Base-by-base conservation (phyloP, 2,888 invertebrate species). In the Leptinotarsa peninsularis region DNA sequence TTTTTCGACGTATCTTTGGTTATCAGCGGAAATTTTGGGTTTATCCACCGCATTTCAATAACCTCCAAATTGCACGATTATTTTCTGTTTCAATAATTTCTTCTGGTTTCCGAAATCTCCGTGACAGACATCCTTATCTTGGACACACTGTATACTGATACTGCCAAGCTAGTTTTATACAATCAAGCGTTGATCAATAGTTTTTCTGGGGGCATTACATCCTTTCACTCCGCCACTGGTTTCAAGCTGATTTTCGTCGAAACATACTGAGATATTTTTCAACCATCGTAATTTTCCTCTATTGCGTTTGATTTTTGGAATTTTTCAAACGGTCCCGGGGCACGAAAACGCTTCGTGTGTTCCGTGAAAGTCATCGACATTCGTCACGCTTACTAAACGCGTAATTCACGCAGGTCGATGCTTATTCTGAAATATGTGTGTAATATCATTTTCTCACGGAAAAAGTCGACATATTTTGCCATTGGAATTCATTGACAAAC, bases 361-460 rank as follows among this genome's bases (percentile, higher is more conserved):
- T 17, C 7, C 33, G 63, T 63, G 63, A 63, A 63, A 63, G 60
- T 27, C 23, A 60, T 43, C 63, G 15, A n/a, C 63, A 63, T 63
- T 63, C 63, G 63, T 63, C 63, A 63, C 33, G 63, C 63, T 33
- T 7, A 43, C n/a, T 63, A 63, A 63, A 33, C 63, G 15, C n/a
- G 18, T 23, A 21, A 14, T 58, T 58, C 58, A 15, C 14, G 58
- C 23, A 21, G 23, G 4, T 21, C 15, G 15, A 58, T 14, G 23
- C 23, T 27, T 58, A 4, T 52, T 52, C n/a, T 15, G 58, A 58
- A 58, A 58, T 63, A 43, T 33, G n/a, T 33, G 43, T 33, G 43
- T 43, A 18, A 17, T 27, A 33, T 43, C 10, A 63, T 63, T 63
- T 17, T 63, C 63, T 15, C 33, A 27, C 63, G 43, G 10, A 63